Evolutionary conservation across 2,797 vertebrate genomes (phyloP), one percentile per base, ranked within the genome.

Genomic region (Hozukius guyotensis): DNA sequence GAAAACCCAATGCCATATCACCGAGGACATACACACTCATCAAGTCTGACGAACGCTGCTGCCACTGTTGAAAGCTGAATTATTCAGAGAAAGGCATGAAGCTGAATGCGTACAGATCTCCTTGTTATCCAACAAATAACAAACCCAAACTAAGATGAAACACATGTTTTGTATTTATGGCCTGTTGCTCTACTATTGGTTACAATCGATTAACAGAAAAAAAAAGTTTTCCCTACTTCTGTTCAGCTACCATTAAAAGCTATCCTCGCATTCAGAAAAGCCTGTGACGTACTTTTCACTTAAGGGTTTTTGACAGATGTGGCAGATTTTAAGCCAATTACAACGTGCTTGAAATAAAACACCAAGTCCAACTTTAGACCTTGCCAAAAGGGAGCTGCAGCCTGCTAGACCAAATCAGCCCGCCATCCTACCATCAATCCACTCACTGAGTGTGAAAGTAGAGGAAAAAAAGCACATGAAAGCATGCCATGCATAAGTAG

Each of bases 261-360:
- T 46, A 55, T 62, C 52, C 55, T 70, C 8, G 2, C 25, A 42
- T 25, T 65, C 13, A 38, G 31, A 74, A 52, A 70, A 57, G 25
- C 11, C 31, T 55, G 4, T 36, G 29, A 62, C 52, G 20, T 9
- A 61, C 42, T 67, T 78, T 77, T 63, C 20, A 65, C 42, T 36
- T 18, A 34, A 42, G 29, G 24, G 80, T 59, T 73, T 72, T 8
- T 72, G 61, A 69, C 72, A 71, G 69, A 84, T 86, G 80, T 75
- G 68, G 70, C 31, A 72, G 18, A 81, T 66, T 84, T 82, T 53
- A 75, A 59, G 31, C 2, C 62, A 82, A 72, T 86, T 80, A 77
- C 75, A 84, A 82, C 85, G 66, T 20, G 29, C 64, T 72, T 62
- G n/a, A 84, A 81, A 91, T 80, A 87, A 83, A 86, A 80, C 53